Conservation (phyloP, 1,140 invertebrate species). For the Drosophila chauvacae region DNA sequence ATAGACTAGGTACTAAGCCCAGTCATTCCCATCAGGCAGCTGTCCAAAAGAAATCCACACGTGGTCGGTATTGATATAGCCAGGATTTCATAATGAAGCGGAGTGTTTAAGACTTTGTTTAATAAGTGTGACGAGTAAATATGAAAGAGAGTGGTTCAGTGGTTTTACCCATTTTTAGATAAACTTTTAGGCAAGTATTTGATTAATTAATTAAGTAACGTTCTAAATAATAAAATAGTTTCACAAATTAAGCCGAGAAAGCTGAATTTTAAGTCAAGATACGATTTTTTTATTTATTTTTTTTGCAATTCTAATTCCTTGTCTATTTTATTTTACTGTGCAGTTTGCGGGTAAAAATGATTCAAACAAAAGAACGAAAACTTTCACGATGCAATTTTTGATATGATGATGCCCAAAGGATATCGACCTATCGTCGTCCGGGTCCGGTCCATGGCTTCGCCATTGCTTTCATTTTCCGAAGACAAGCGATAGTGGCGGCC, state of each 20-base stretch:
- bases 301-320: not conserved
- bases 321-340: not conserved
- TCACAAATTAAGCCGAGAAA: too few relatives aligned
- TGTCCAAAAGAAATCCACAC: constrained; percentile 34
- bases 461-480: constrained; percentile 45
- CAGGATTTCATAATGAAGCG: not conserved
- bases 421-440: not conserved
- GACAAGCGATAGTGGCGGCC: constrained; percentile 88
- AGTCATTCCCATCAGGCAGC: constrained; percentile 55
- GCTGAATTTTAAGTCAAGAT: too few relatives aligned
- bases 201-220: too few relatives aligned
- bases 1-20: not conserved
- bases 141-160: too few relatives aligned
- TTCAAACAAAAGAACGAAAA: constrained; percentile 28
- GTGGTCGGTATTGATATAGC: not conserved
- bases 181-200: too few relatives aligned
- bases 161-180: not conserved
- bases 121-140: not conserved
- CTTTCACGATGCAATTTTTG: constrained; percentile 29
- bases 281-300: too few relatives aligned
- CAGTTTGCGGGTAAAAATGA: not conserved
- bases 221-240: too few relatives aligned
- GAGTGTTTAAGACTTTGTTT: not conserved
- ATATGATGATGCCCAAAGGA: not conserved
- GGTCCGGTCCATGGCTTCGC: constrained; percentile 12